phyloP scores from a whole-genome alignment of 1,140 invertebrate species.

The Drosophila repleta region DNA sequence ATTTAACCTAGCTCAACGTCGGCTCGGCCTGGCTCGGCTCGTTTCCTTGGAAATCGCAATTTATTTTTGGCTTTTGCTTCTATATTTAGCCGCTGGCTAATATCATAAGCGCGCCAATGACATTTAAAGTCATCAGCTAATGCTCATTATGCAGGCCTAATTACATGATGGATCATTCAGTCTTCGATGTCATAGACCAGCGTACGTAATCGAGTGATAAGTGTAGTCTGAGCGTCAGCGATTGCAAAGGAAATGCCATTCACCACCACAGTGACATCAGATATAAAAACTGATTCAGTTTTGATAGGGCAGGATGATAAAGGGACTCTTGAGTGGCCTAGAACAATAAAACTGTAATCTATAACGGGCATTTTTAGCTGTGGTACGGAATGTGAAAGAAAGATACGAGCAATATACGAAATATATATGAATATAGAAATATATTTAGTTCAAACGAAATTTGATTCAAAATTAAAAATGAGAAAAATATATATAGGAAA shows the following conservation, averaged over 20 bases:
- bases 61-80: slow-evolving; percentile 31
- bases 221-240: background rate
- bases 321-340: background rate
- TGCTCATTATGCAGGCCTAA: slow-evolving; percentile 14
- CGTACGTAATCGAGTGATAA: background rate
- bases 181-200: background rate
- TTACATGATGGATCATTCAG: slow-evolving; percentile 6
- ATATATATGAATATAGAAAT: no score
- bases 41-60: slow-evolving; percentile 22
- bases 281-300: background rate
- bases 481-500: no score
- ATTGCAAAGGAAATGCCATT: background rate
- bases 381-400: no score
- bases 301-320: no score
- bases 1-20: slow-evolving; percentile 22
- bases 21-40: slow-evolving; percentile 19
- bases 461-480: no score
- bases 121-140: slow-evolving; percentile 3
- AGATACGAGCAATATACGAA: no score
- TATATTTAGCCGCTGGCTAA: slow-evolving; percentile 21
- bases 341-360: no score
- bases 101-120: slow-evolving; percentile 4
- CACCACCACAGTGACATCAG: background rate
- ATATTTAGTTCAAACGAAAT: no score
- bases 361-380: no score